Evolutionary conservation across 2,113 vertebrate species (phyloP).

Genomic region (Puffinus mauretanicus): DNA sequence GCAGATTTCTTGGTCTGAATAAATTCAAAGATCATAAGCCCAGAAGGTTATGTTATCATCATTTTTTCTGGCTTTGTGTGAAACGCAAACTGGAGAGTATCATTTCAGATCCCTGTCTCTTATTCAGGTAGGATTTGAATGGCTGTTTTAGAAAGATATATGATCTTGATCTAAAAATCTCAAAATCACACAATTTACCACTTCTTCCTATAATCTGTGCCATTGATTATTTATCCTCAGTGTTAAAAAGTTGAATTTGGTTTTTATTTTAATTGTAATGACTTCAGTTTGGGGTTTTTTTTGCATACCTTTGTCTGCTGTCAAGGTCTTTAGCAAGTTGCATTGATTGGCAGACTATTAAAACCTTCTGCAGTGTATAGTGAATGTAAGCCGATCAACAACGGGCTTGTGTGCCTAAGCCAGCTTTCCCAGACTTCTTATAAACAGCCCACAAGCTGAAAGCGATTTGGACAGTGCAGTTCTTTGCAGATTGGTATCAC

Average conservation of each 20-base stretch:
- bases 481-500: neutral
- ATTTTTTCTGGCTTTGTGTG: neutral
- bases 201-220: neutral
- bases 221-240: neutral
- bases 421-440: neutral
- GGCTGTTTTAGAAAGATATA: neutral
- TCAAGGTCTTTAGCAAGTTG: neutral
- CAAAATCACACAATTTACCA: neutral
- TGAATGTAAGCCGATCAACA: neutral
- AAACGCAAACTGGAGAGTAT: neutral
- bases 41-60: neutral
- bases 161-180: neutral
- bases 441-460: neutral
- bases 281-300: neutral
- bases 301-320: neutral
- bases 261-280: neutral
- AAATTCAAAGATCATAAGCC: neutral
- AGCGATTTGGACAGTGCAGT: too few species aligned
- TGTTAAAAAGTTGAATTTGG: neutral
- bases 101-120: neutral
- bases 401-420: accelerated
- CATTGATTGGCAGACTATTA: neutral
- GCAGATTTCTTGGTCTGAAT: neutral
- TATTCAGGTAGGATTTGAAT: neutral
- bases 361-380: neutral